Base-by-base conservation (phyloP, 2,888 invertebrate genomes). In the Drosophila nr. medialis region DNA sequence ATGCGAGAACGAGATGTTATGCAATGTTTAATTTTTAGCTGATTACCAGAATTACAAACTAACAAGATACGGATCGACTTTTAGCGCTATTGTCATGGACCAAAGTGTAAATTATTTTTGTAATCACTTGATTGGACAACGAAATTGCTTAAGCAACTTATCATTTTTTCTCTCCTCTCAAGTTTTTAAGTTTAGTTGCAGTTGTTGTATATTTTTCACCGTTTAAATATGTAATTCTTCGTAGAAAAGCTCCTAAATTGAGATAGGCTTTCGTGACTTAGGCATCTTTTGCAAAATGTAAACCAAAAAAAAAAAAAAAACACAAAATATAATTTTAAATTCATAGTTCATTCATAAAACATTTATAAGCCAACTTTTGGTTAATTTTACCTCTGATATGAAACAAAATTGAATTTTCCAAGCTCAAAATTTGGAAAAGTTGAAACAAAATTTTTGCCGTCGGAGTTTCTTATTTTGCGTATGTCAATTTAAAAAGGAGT, bases 381-480 rank as follows among this genome's bases (percentile, higher is more conserved):
- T 8, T 10, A 53, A 15, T 64, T 66, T 77, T 79, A 77, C 71
- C 72, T 75, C 13, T 49, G 5, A 15, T 60, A 34, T 59, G 5
- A 45, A 36, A 34, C 61, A 63, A 29, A 13, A 36, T 34, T 32
- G 32, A 29, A 10, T 11, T 34, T 42, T 10, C 13, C n/a, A 21
- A 30, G 2, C 21, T 1, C 4, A 15, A 15, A 56, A 24, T 53
- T 51, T 30, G n/a, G 36, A 69, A 34, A 42, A 65, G 48, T 60
- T 32, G 0, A 49, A 60, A 4, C 70, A 65, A 64, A 54, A 13
- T 29, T 48, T 80, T 74, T 56, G 76, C 84, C 84, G 84, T 48
- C 84, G 84, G 84, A 61, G 49, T 75, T 83, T 69, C 11, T 50
- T 49, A 54, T 66, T 75, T 61, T 45, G 36, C 42, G 32, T 38